Percentiles rank a stretch among this genome's conserved stretches.
phyloP scores from a whole-genome alignment of 2,113 vertebrate genomes.

The Apistogramma diplotaenia region DNA sequence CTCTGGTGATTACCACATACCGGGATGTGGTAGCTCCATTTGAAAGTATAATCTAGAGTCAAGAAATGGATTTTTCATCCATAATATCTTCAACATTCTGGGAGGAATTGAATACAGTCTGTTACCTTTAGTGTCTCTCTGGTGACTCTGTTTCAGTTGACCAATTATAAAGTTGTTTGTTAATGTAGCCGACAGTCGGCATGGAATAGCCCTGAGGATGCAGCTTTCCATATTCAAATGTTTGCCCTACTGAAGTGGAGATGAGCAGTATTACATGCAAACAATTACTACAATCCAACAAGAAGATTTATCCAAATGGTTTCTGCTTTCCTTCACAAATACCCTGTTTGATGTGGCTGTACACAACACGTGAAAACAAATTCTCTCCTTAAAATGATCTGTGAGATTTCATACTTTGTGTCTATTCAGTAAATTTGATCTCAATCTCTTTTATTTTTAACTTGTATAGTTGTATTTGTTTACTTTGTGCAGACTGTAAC shows the following conservation, averaged over 20 bases:
- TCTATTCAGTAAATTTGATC: neutral
- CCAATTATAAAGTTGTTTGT: slow-evolving; percentile 58
- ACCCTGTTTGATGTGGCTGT: slow-evolving; percentile 3
- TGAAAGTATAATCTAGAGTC: neutral
- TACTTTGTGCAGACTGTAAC: neutral
- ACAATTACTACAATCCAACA: slow-evolving; percentile 28
- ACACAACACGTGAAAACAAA: slow-evolving; percentile 13
- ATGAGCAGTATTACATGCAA: slow-evolving; percentile 22
- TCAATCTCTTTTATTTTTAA: slow-evolving; percentile 8
- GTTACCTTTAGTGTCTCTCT: slow-evolving; percentile 35
- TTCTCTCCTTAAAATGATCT: slow-evolving; percentile 24
- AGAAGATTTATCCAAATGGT: slow-evolving; percentile 31
- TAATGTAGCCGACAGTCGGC: slow-evolving; percentile 46
- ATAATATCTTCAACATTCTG: neutral
- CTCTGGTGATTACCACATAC: neutral
- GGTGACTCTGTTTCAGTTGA: slow-evolving; percentile 29
- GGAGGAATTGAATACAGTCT: neutral
- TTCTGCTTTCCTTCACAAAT: slow-evolving; percentile 33
- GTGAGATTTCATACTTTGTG: slow-evolving; percentile 10
- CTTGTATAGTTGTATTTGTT: neutral
- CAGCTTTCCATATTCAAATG: slow-evolving; percentile 62
- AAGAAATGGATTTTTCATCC: neutral
- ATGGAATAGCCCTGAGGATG: slow-evolving; percentile 42
- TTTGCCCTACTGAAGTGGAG: slow-evolving; percentile 25
- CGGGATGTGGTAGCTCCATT: neutral